These are phyloP conservation scores for Myotis myotis DNA, from an alignment of 2,797 vertebrate species.

Conservation along the genomic window DNA sequence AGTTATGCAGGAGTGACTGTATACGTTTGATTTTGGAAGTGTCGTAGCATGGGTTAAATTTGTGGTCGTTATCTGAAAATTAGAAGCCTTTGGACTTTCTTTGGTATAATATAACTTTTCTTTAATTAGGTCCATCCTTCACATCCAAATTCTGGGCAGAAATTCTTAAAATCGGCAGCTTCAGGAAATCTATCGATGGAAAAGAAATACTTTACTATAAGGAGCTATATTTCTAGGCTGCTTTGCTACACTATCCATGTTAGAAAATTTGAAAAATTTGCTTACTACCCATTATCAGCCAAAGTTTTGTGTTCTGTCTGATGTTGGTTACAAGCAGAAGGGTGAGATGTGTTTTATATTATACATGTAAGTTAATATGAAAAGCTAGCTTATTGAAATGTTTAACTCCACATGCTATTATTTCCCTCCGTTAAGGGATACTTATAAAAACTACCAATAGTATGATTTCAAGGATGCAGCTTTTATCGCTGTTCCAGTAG, in stretches of 20 bases:
- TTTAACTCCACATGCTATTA: neutral
- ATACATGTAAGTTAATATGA: neutral
- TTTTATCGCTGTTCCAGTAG: neutral
- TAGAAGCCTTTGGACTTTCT: neutral
- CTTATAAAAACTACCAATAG: neutral
- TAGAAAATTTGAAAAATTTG: neutral
- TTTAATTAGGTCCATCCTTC: neutral
- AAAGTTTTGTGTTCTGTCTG: neutral
- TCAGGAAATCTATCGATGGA: neutral
- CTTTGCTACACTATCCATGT: neutral
- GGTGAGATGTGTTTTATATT: neutral
- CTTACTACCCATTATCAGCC: neutral
- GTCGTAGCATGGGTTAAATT: neutral
- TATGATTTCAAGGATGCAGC: neutral
- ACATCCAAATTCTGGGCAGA: neutral
- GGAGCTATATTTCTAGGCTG: neutral
- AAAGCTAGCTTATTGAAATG: neutral
- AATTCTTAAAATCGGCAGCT: neutral
- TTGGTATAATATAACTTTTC: neutral
- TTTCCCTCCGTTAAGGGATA: neutral
- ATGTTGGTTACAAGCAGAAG: neutral
- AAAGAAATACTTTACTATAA: neutral
- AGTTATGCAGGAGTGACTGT: neutral
- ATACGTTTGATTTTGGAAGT: neutral
- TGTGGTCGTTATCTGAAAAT: neutral